Evolutionary conservation across 2,113 vertebrate genomes (phyloP), one percentile per base, ranked within the genome.

Genomic region (Bubalus kerabau): DNA sequence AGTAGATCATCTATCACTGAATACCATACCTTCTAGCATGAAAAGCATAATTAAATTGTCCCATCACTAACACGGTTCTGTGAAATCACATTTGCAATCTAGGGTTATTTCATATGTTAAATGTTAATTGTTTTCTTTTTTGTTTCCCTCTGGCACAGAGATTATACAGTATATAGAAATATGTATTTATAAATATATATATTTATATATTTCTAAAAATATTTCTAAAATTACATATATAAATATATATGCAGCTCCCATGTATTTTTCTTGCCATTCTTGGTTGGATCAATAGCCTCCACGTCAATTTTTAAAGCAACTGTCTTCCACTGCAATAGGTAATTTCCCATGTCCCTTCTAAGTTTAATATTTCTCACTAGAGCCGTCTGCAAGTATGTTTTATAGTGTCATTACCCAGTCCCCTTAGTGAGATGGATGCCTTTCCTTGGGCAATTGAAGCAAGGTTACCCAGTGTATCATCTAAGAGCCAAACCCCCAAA

Each of bases 331-430:
- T 46, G 76, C 36, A 56, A 60, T 91, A 76, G 60, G 52, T 91
- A 92, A 94, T 97, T 91, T 96, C 94, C 95, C 88, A 64, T 91
- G 60, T 90, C 91, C 46, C 71, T 87, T 95, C 94, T 74, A 6
- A 78, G 88, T 98, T 98, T 78, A 92, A 97, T 97, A 87, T 95
- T 92, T 97, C 93, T 97, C 67, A 80, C 59, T 74, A 67, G 40
- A 74, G 40, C 86, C 2, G 1, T 92, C 97, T 32, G 2, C 28
- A 92, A 59, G 16, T 52, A 11, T 97, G 87, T n/a, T 95, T 97
- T 96, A 94, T 96, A 13, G 81, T 24, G 30, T 59, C 82, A 91
- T 97, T 95, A 74, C 43, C 64, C 43, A 54, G 85, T 32, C 91
- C 60, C 26, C 50, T 94, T 81, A 96, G 60, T 95, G 97, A 97